These are phyloP conservation scores for Theretra japonica DNA, from an alignment of 2,888 invertebrate species.

Conservation along the genomic window DNA sequence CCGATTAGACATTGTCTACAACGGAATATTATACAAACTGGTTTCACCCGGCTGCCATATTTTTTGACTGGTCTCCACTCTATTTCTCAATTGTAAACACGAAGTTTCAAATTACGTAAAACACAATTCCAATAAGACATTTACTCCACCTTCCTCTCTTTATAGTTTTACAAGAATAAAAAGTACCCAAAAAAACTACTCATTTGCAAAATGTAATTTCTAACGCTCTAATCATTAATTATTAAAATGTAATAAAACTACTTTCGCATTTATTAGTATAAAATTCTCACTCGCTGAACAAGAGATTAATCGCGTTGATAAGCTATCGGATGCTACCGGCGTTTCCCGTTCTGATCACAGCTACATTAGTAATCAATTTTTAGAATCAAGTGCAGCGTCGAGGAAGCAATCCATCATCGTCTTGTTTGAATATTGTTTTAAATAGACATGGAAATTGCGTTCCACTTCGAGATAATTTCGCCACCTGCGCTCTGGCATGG, in stretches of 20 bases:
- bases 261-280: too few species aligned
- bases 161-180: too few species aligned
- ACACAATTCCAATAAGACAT: too few species aligned
- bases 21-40: too few species aligned
- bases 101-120: too few species aligned
- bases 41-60: too few species aligned
- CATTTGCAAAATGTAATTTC: too few species aligned
- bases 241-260: too few species aligned
- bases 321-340: background rate
- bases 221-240: too few species aligned
- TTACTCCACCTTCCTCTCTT: too few species aligned
- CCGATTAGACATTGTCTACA: conserved; percentile 5
- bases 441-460: conserved; percentile 25
- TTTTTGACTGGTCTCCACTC: too few species aligned
- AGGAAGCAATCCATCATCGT: conserved; percentile 22
- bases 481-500: background rate
- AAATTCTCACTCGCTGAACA: background rate
- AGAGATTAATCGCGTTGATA: background rate
- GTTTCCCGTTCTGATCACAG: background rate
- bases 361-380: conserved; percentile 19
- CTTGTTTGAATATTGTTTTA: conserved; percentile 24
- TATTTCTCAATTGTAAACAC: background rate
- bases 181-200: too few species aligned
- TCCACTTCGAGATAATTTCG: conserved; percentile 24
- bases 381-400: conserved; percentile 18